Evolutionary conservation across 2,797 vertebrate species (phyloP), one percentile per base, ranked within the genome.

Genomic region (Astyanax mexicanus): DNA sequence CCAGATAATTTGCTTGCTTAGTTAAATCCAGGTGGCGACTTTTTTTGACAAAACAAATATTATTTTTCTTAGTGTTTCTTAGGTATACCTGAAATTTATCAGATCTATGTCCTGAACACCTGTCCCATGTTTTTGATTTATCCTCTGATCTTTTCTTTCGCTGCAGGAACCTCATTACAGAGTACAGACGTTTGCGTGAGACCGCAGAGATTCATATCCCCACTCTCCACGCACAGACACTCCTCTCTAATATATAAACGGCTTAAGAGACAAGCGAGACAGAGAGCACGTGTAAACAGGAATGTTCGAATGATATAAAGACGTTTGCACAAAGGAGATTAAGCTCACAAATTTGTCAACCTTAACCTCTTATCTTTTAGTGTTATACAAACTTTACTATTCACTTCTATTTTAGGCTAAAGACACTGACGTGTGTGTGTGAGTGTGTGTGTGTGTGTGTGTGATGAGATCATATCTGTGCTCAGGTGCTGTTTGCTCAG

Each of bases 91-190:
- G 32, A 69, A 32, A 27, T 40, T 25, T 37, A 37, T 12, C 12
- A 25, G 13, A 61, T 52, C 38, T 61, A 29, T 51, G 75, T 67
- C 27, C 55, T 42, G 78, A 21, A 62, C 57, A 35, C 76, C 79
- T 80, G n/a, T n/a, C n/a, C n/a, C n/a, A n/a, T n/a, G n/a, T n/a
- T n/a, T n/a, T n/a, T n/a, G n/a, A n/a, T 82, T 84, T 79, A 79
- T 78, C 74, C 86, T 84, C 61, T 74, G 47, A 80, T 68, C 35
- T 15, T 51, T 62, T 77, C 81, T 51, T 62, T 77, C 81, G 76
- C 74, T 49, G 65, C 73, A 82, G 77, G 79, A 84, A 55, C 65
- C 64, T 27, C 74, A 76, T 55, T 81, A 72, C 79, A 71, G 72
- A 73, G 65, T 40, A 42, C 37, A 77, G 72, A 69, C 55, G 52